phyloP scores from a whole-genome alignment of 2,888 invertebrate genomes.

The Morpho helenor region DNA sequence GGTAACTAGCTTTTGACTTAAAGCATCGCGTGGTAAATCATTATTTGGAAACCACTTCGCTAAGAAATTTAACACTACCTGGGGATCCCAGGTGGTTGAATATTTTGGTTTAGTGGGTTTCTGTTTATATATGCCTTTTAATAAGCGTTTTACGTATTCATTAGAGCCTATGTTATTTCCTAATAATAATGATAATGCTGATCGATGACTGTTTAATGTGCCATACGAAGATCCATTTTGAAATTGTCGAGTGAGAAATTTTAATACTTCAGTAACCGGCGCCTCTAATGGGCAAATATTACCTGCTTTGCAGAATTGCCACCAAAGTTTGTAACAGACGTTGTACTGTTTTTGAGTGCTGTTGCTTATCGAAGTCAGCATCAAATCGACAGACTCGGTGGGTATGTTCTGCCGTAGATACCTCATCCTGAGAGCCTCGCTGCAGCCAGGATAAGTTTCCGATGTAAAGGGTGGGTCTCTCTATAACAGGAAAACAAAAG shows the following conservation, averaged over 20 bases:
- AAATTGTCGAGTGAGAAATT: slow-evolving; percentile 28
- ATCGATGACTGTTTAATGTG: slow-evolving; percentile 31
- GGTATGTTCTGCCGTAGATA: slow-evolving; percentile 7
- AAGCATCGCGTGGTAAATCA: slow-evolving; percentile 20
- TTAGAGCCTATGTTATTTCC: slow-evolving; percentile 28
- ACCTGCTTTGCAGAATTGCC: slow-evolving; percentile 12
- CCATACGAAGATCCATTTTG: slow-evolving; percentile 29
- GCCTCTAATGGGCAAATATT: slow-evolving; percentile 6
- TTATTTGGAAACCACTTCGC: slow-evolving; percentile 25
- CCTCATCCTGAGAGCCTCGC: slow-evolving; percentile 19
- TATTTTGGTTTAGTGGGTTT: slow-evolving; percentile 33
- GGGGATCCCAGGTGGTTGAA: slow-evolving; percentile 31
- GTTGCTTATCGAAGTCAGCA: slow-evolving; percentile 16
- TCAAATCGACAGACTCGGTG: slow-evolving; percentile 8
- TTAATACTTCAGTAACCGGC: slow-evolving; percentile 6
- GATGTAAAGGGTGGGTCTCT: slow-evolving; percentile 12
- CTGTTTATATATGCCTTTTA: slow-evolving; percentile 32
- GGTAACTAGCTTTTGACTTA: slow-evolving; percentile 30
- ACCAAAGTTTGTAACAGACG: slow-evolving; percentile 19
- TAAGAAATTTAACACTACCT: slow-evolving; percentile 28
- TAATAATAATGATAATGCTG: slow-evolving; percentile 32
- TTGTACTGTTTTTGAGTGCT: slow-evolving; percentile 24
- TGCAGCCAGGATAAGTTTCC: slow-evolving; percentile 26
- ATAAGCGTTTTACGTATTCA: slow-evolving; percentile 25
- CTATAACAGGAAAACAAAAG: neutral